These are phyloP conservation scores for Phengaris alcon DNA, from an alignment of 2,888 invertebrate species.

Conservation along the genomic window DNA sequence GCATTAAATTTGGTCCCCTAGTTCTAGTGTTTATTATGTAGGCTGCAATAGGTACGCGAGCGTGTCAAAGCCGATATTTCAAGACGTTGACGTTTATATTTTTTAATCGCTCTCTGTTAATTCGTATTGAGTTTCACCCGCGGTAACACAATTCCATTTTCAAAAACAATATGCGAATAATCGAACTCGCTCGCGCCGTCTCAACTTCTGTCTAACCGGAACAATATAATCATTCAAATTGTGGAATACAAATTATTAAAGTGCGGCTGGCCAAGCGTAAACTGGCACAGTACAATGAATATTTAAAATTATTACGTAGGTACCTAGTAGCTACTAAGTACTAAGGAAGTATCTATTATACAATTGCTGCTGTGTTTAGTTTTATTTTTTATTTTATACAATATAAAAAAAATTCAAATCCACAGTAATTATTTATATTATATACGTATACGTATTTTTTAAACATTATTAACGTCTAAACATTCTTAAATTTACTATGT, in stretches of 20 bases:
- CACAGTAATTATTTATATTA: no score
- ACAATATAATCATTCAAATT: slow-evolving; percentile 49
- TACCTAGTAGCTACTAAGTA: not conserved
- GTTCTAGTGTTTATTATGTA: slow-evolving; percentile 18
- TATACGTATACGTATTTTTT: no score
- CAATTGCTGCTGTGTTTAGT: no score
- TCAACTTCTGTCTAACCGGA: slow-evolving; percentile 42
- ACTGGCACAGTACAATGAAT: slow-evolving; percentile 23
- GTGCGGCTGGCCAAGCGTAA: slow-evolving; percentile 34
- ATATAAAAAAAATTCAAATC: no score
- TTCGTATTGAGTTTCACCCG: slow-evolving; percentile 74
- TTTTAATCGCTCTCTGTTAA: slow-evolving; percentile 64
- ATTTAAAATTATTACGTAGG: not conserved
- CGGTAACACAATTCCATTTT: slow-evolving; percentile 49
- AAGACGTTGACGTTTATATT: slow-evolving; percentile 45
- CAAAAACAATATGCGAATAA: slow-evolving; percentile 52
- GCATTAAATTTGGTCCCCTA: not conserved
- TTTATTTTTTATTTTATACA: no score
- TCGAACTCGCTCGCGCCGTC: slow-evolving; percentile 47
- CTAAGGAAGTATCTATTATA: not conserved
- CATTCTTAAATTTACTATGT: no score
- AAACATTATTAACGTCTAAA: no score
- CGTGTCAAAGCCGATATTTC: slow-evolving; percentile 26
- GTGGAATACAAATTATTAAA: slow-evolving; percentile 48
- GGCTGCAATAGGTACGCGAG: slow-evolving; percentile 1